phyloP scores from a whole-genome alignment of 2,797 vertebrate genomes.

The Crenuchus spilurus region DNA sequence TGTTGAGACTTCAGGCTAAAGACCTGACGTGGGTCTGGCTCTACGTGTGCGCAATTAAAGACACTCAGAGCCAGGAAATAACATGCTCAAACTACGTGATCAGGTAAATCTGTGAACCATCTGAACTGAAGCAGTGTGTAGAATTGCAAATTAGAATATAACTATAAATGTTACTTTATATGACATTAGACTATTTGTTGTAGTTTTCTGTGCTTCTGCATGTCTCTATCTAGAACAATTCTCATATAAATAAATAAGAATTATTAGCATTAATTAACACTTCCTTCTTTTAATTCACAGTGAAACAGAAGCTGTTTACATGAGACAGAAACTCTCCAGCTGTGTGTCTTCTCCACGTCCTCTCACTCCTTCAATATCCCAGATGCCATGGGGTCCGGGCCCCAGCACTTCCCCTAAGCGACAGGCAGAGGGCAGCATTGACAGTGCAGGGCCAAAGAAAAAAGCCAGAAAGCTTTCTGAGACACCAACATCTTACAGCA shows the following conservation, averaged over 20 bases:
- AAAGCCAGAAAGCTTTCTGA: slow-evolving; percentile 53
- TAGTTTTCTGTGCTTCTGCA: too few relatives aligned
- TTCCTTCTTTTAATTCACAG: slow-evolving; percentile 55
- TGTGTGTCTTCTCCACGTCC: slow-evolving; percentile 40
- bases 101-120: slow-evolving; percentile 68
- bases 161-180: too few relatives aligned
- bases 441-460: slow-evolving; percentile 52
- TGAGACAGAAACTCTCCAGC: slow-evolving; percentile 64
- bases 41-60: slow-evolving; percentile 62
- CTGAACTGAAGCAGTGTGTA: neutral
- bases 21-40: slow-evolving; percentile 79
- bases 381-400: slow-evolving; percentile 34
- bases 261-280: neutral
- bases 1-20: slow-evolving; percentile 76
- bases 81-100: slow-evolving; percentile 77
- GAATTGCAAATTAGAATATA: too few relatives aligned
- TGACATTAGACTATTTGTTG: too few relatives aligned
- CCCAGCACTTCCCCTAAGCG: slow-evolving; percentile 61
- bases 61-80: slow-evolving; percentile 59
- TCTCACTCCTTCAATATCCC: slow-evolving; percentile 29
- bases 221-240: too few relatives aligned
- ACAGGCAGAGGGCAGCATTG: slow-evolving; percentile 53
- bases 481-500: neutral
- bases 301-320: slow-evolving; percentile 73
- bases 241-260: too few relatives aligned